phyloP scores from a whole-genome alignment of 2,113 vertebrate species.

The Formicarius rufipectus region DNA sequence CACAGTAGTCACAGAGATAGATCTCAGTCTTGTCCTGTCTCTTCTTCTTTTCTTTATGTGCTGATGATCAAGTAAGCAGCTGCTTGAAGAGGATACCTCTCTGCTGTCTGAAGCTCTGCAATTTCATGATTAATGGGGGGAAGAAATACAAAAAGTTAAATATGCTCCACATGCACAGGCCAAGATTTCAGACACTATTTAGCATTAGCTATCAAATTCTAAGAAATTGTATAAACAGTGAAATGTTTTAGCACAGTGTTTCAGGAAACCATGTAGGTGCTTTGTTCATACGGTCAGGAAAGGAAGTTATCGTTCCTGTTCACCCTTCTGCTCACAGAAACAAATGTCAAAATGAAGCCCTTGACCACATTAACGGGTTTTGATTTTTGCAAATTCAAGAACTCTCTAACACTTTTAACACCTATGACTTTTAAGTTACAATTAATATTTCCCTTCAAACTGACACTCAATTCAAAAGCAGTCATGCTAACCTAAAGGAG shows the following conservation, averaged over 20 bases:
- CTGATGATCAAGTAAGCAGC: constrained; percentile 71
- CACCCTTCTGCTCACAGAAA: neutral
- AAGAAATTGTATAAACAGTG: neutral
- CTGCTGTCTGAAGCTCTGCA: constrained; percentile 75
- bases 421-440: neutral
- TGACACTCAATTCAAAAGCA: neutral
- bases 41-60: constrained; percentile 80
- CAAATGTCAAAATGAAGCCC: neutral
- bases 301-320: neutral
- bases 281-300: neutral
- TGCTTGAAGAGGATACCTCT: constrained; percentile 64
- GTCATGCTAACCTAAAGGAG: neutral
- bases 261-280: neutral
- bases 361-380: rapidly evolving
- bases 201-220: neutral
- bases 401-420: neutral
- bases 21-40: constrained; percentile 68
- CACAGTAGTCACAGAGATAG: constrained; percentile 63
- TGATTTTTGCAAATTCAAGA: neutral
- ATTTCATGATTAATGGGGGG: constrained; percentile 12
- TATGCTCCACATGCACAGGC: neutral
- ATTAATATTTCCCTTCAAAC: neutral
- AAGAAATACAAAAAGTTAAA: constrained; percentile 29
- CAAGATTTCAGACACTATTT: neutral
- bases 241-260: neutral